Percentiles rank a stretch among this genome's conserved stretches.
Conservation (phyloP, 1,140 invertebrate species). For the Rhyzopertha dominica region DNA sequence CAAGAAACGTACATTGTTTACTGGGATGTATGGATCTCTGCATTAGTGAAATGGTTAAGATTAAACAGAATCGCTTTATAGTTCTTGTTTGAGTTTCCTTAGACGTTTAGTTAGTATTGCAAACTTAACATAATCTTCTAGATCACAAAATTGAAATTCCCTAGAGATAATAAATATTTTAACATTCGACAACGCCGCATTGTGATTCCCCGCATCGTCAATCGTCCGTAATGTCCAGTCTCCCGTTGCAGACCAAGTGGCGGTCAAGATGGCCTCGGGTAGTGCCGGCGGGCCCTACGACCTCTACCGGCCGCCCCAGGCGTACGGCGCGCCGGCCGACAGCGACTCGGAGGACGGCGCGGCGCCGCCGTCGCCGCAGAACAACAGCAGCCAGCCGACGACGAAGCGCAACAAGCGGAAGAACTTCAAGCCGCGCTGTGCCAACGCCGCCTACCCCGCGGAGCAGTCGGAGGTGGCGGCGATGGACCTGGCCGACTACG, state of each 20-base stretch:
- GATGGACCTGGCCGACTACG: constrained; percentile 43
- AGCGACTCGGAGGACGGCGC: constrained; percentile 44
- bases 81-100: no score
- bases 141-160: no score
- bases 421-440: constrained; percentile 61
- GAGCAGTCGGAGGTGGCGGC: constrained; percentile 46
- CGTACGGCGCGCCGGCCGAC: constrained; percentile 27
- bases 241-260: constrained; percentile 38
- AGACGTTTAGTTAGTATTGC: no score
- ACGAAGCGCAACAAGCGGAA: constrained; percentile 62
- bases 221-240: constrained; percentile 4
- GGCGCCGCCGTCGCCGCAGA: constrained; percentile 46
- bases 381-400: constrained; percentile 52
- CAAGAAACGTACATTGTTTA: no score
- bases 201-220: background rate
- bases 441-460: constrained; percentile 50
- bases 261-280: constrained; percentile 36
- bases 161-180: background rate
- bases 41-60: no score
- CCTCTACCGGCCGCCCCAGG: constrained; percentile 24
- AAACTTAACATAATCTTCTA: no score
- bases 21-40: no score
- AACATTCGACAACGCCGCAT: background rate
- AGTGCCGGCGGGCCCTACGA: constrained; percentile 26
- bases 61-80: no score